Conservation (phyloP, 2,888 invertebrate species). For the Glaucopsyche alexis region DNA sequence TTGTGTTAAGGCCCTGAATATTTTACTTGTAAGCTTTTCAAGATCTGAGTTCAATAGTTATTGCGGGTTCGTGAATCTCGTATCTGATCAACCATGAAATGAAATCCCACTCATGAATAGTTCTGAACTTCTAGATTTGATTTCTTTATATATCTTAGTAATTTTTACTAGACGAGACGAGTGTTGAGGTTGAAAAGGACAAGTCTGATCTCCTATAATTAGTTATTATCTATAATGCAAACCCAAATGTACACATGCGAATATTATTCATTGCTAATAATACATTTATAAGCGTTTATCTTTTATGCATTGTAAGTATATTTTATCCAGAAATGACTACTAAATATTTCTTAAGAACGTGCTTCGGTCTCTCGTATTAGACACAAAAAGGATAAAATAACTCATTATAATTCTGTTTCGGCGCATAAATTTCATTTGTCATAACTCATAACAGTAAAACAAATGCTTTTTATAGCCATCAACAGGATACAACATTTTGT, state of each 20-base stretch:
- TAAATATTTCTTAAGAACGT: neutral
- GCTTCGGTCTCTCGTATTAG: neutral
- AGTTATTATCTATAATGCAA: too few species aligned
- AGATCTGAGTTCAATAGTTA: neutral
- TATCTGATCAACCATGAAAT: neutral
- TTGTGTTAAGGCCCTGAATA: neutral
- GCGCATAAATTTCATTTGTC: neutral
- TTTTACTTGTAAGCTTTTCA: neutral
- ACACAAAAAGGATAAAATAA: neutral
- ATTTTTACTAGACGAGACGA: neutral
- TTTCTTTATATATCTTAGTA: neutral
- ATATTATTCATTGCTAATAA: neutral
- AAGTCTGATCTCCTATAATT: neutral
- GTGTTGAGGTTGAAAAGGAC: too few species aligned
- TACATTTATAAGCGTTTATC: too few species aligned
- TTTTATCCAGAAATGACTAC: too few species aligned
- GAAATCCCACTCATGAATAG: neutral
- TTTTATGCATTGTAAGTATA: too few species aligned
- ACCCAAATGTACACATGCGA: too few species aligned
- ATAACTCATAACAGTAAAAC: slow-evolving; percentile 34
- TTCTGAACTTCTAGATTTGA: neutral
- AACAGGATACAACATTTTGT: slow-evolving; percentile 32
- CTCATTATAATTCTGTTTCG: neutral
- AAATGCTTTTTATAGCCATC: slow-evolving; percentile 13
- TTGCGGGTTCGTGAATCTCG: neutral